Base-by-base conservation (phyloP, 30 jellyfish, hydroid and myxozoan species). In the Cassiopea andromeda region DNA sequence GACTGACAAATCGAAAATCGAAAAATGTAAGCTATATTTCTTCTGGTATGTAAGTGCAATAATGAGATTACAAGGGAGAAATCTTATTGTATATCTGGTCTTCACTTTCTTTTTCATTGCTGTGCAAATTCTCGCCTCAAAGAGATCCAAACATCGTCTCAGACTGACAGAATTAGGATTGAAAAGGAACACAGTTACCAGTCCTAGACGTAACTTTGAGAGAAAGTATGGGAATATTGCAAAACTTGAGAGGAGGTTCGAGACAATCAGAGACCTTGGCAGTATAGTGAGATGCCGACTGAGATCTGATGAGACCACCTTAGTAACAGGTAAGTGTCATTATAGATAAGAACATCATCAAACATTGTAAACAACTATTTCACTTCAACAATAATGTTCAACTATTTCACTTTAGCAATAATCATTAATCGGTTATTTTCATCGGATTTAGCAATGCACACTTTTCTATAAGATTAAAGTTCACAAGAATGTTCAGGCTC, bases 211-310 rank as follows among this genome's bases (percentile, higher is more conserved):
- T 67, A 13, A 47, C 1, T 74, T 74, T 49, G 97, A 85, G 69
- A 75, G 73, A 18, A 87, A 79, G 44, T 91, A 79, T 71, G 83
- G 54, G 72, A 69, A 76, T n/a, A 49, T 80, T 14, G 74, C 66
- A 66, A 89, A 82, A 13, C 79, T 92, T 27, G 98, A 90, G 16
- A 88, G 83, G 59, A 66, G 82, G 46, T 92, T 92, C 69, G 91
- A 81, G 64, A 83, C 89, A 60, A 92, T 92, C 6, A 81, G 89
- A 80, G 96, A 92, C 50, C 92, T 92, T 49, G 98, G 98, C 7
- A 93, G 87, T 57, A 89, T 78, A 5, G 78, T 87, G 14, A 72
- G 88, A 80, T 92, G 98, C 64, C 87, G 87, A 70, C 84, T 92
- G 69, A 87, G 80, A 44, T 43, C 79, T 19, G 85, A 80, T 2